Conservation (phyloP, 1,140 invertebrate species). For the Dendroctonus ponderosae region DNA sequence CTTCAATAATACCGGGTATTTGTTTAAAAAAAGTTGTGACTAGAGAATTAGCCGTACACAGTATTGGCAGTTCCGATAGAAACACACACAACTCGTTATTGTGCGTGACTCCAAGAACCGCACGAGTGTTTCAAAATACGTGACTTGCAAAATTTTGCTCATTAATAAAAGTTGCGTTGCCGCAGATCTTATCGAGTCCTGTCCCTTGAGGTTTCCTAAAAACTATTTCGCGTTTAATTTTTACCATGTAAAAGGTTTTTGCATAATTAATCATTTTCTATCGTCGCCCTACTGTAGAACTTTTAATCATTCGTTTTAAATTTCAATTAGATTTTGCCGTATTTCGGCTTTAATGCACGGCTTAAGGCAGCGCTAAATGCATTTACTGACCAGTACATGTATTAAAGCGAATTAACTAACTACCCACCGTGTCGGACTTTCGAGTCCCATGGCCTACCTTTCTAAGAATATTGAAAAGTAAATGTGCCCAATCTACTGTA, state of each 20-base stretch:
- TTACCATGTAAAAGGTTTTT: slow-evolving; percentile 12
- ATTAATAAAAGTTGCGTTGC: slow-evolving; percentile 26
- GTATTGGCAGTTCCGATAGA: slow-evolving; percentile 17
- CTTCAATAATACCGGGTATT: slow-evolving; percentile 2
- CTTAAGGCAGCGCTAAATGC: too few species aligned
- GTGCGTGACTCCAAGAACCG: slow-evolving; percentile 20
- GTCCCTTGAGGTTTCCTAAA: slow-evolving; percentile 17
- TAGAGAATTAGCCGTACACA: slow-evolving; percentile 11
- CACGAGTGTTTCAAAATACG: slow-evolving; percentile 26
- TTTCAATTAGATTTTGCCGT: too few species aligned
- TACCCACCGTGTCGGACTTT: too few species aligned
- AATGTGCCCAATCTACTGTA: too few species aligned
- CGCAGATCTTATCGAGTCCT: slow-evolving; percentile 21
- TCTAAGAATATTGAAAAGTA: too few species aligned
- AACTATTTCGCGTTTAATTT: slow-evolving; percentile 15
- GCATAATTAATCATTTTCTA: slow-evolving; percentile 19
- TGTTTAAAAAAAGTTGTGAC: slow-evolving; percentile 11
- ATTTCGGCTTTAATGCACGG: too few species aligned
- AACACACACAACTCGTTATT: slow-evolving; percentile 4
- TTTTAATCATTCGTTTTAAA: too few species aligned
- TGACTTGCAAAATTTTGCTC: slow-evolving; percentile 28
- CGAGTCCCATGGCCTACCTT: too few species aligned
- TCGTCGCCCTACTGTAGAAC: too few species aligned
- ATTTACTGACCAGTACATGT: too few species aligned
- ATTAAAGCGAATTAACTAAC: too few species aligned